A percentile compares a stretch with the other conserved stretches of the same genome.
These are phyloP conservation scores for Chelonia mydas DNA, from an alignment of 2,797 vertebrate genomes.

Conservation along the genomic window DNA sequence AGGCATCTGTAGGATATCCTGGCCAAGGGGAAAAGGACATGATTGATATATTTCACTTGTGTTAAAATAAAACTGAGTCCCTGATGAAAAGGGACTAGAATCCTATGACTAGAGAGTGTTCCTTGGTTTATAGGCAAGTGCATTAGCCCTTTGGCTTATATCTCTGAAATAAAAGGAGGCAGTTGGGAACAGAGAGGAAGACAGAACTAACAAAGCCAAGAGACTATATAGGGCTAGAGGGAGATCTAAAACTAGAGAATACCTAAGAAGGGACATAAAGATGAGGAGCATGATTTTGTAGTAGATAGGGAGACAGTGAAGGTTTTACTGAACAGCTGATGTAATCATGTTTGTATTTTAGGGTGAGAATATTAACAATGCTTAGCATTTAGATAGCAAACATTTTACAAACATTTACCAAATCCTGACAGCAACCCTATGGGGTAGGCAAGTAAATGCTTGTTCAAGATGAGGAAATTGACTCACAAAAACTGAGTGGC, in stretches of 20 bases:
- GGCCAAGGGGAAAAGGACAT: not conserved
- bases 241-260: not conserved
- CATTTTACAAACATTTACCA: not conserved
- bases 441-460: not conserved
- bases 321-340: not conserved
- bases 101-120: not conserved
- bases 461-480: not conserved
- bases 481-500: not conserved
- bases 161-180: not conserved
- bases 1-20: not conserved
- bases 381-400: rapidly evolving
- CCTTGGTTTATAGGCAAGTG: not conserved
- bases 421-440: not conserved
- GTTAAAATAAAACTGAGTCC: not conserved
- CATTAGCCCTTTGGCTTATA: not conserved
- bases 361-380: rapidly evolving
- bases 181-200: not conserved
- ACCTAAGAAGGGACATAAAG: not conserved
- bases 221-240: not conserved
- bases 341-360: rapidly evolving
- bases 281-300: not conserved
- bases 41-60: not conserved
- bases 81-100: not conserved
- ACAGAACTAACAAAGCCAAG: rapidly evolving
- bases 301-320: not conserved